phyloP scores from a whole-genome alignment of 92 coral and sea anemone genomes.

The Bergia sp. region DNA sequence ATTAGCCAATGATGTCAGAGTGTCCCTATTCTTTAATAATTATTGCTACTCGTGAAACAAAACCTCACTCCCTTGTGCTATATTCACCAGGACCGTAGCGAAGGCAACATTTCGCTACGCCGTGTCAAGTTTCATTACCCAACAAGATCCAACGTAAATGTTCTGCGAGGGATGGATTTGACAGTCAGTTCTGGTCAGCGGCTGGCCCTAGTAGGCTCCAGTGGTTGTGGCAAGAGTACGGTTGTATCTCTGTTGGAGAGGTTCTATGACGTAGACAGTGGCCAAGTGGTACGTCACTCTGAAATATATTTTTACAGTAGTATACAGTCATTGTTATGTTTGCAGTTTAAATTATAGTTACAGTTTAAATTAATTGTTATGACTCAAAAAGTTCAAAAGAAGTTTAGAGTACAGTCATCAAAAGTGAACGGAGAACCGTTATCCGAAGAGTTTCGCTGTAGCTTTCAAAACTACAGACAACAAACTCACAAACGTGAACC shows the following conservation, averaged over 20 bases:
- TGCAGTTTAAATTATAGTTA: no score
- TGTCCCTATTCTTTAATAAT: background rate
- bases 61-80: background rate
- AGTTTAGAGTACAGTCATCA: no score
- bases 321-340: no score
- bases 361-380: no score
- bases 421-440: no score
- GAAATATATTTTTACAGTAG: background rate
- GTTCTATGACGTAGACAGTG: slow-evolving; percentile 26
- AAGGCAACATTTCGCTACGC: slow-evolving; percentile 20
- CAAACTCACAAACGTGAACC: no score
- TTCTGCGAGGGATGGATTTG: slow-evolving; percentile 29
- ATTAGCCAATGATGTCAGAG: no score
- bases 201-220: slow-evolving; percentile 33
- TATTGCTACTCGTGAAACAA: background rate
- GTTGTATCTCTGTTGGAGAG: slow-evolving; percentile 29
- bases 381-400: no score
- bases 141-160: slow-evolving; percentile 28
- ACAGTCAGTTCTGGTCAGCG: slow-evolving; percentile 29
- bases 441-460: no score
- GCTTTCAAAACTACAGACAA: no score
- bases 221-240: slow-evolving; percentile 40
- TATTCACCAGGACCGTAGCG: slow-evolving; percentile 3
- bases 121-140: slow-evolving; percentile 33
- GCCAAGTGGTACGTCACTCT: background rate